Evolutionary conservation across 1,140 invertebrate genomes (phyloP), one percentile per base, ranked within the genome.

Genomic region (Drosophila burlai): DNA sequence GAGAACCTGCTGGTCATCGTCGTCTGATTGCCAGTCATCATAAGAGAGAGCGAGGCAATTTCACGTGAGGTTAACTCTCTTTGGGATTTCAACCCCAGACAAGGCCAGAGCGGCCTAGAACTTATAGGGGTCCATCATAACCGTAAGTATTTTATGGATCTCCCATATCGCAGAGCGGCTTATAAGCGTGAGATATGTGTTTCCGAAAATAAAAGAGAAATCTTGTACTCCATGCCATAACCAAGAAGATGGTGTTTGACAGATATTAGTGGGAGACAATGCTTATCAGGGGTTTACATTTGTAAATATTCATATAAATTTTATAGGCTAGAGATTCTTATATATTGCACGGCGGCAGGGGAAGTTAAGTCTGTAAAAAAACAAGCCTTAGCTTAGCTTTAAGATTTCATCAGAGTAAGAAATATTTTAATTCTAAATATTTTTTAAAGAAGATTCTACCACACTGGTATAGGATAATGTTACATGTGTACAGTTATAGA

Each of bases 1-100:
- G 34, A 34, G 50, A 71, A 71, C 18, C 29, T 3, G 40, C 68
- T 11, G 50, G 69, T 73, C 69, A 72, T 50, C 18, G 3, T 1
- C 42, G 7, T 11, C 29, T 18, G 50, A 54, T 46, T 21, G 58
- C 40, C n/a, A 60, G 58, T 60, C 58, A 52, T 61, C 43, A 15
- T 10, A 7, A 34, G n/a, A 52, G 49, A 49, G 43, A 18, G 31
- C 8, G 7, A 1, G 8, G 49, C 15, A 4, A 13, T 10, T 50
- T 61, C 59, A 61, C 59, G 59, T 61, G 59, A 34, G 42, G 13
- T 8, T 18, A 45, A 21, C 9, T 47, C 58, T 60, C 58, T 60
- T 60, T 13, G 9, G 59, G 29, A 13, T 24, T 13, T 52, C 15
- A 55, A 40, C 13, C 18, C 16, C 29, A 50, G 43, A 16, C 59